phyloP scores from a whole-genome alignment of 2,113 vertebrate species.

The Psephotus haematonotus region DNA sequence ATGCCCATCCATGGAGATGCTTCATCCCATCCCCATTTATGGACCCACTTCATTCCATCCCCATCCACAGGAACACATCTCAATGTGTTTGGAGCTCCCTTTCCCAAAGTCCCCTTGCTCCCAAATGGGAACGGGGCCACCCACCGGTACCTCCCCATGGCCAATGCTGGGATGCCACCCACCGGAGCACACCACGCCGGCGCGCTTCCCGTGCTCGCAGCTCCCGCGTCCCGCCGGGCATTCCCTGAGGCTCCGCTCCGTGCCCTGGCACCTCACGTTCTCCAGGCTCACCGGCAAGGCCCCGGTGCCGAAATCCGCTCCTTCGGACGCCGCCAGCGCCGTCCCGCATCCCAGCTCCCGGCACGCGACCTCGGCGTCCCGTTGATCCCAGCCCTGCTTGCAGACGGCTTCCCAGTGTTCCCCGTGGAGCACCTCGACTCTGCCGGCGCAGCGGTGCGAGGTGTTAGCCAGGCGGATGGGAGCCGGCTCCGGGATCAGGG shows the following conservation, averaged over 20 bases:
- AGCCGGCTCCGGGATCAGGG: neutral
- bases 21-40: too few species aligned
- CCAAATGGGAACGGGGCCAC: neutral
- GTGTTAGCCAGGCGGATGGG: neutral
- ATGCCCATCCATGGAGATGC: too few species aligned
- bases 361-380: constrained; percentile 55
- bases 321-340: neutral
- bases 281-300: constrained; percentile 63
- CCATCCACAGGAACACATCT: too few species aligned
- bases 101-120: neutral
- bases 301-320: neutral
- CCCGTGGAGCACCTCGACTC: constrained; percentile 65
- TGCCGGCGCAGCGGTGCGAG: constrained; percentile 52
- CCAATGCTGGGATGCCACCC: neutral
- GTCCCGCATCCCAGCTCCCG: constrained; percentile 64
- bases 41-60: too few species aligned
- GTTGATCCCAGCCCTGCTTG: constrained; percentile 46
- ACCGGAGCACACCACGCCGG: constrained; percentile 56
- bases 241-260: neutral
- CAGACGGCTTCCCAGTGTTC: constrained; percentile 69
- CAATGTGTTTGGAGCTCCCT: too few species aligned
- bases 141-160: neutral
- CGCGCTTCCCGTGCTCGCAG: constrained; percentile 65
- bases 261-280: constrained; percentile 60
- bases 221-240: constrained; percentile 63